Percentiles rank a stretch among this genome's conserved stretches.
phyloP scores from a whole-genome alignment of 2,797 vertebrate species.

The Pelobates cultripes region DNA sequence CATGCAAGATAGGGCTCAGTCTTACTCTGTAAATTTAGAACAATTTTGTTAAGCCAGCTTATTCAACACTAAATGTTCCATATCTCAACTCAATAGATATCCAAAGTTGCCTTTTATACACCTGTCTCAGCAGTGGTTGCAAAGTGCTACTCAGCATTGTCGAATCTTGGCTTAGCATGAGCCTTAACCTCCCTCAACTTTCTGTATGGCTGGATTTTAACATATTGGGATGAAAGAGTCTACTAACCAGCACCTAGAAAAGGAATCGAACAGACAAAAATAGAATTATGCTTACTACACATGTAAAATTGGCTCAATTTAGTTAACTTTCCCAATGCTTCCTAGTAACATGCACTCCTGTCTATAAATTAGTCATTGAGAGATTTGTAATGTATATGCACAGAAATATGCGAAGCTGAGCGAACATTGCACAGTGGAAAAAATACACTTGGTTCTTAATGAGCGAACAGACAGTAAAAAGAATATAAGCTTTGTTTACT shows the following conservation, averaged over 20 bases:
- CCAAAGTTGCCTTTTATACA: conserved; percentile 47
- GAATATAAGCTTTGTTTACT: no score
- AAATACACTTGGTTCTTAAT: no score
- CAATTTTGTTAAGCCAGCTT: conserved; percentile 44
- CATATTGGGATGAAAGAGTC: not conserved
- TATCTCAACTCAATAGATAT: conserved; percentile 38
- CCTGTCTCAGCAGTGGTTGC: conserved; percentile 47
- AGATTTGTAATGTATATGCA: no score
- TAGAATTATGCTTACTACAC: not conserved
- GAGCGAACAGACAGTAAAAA: no score
- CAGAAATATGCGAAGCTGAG: no score
- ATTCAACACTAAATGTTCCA: conserved; percentile 49
- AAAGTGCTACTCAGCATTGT: conserved; percentile 41
- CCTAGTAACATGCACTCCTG: not conserved
- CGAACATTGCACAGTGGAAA: no score
- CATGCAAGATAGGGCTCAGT: conserved; percentile 21
- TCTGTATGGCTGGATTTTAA: not conserved
- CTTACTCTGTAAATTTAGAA: conserved; percentile 44
- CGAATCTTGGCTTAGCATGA: conserved; percentile 21
- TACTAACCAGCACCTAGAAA: not conserved
- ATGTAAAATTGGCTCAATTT: not conserved
- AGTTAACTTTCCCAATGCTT: not conserved
- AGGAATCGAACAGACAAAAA: no score
- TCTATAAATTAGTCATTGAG: no score
- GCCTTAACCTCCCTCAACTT: not conserved